Percentiles rank a stretch among this genome's conserved stretches.
Evolutionary conservation across 1,140 invertebrate genomes (phyloP).

Genomic region (Heliconius eleuchia): DNA sequence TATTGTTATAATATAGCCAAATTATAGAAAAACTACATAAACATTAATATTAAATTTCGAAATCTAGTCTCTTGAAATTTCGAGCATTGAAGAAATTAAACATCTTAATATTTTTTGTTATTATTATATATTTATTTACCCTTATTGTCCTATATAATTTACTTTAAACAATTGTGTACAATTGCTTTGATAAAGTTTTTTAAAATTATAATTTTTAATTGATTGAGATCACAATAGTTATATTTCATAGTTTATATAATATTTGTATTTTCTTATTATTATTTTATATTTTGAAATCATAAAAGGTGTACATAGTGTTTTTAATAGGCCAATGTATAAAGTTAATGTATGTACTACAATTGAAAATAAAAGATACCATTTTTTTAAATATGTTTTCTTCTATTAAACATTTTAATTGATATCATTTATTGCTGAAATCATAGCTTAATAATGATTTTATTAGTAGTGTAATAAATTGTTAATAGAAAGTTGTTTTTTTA

Average conservation of each 20-base stretch:
- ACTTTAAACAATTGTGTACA: too few relatives aligned
- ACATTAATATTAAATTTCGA: too few relatives aligned
- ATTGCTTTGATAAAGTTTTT: too few relatives aligned
- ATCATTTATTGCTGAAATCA: neutral
- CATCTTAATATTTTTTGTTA: too few relatives aligned
- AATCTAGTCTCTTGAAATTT: too few relatives aligned
- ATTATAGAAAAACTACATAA: too few relatives aligned
- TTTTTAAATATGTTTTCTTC: conserved; percentile 4
- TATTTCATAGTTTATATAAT: neutral
- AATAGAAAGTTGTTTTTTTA: neutral
- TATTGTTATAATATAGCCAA: neutral
- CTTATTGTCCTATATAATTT: too few relatives aligned
- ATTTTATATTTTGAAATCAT: neutral
- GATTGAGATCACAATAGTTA: too few relatives aligned
- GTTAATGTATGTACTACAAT: neutral
- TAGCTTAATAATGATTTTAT: conserved; percentile 7
- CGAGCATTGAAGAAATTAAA: too few relatives aligned
- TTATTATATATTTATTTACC: too few relatives aligned
- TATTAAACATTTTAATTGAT: neutral
- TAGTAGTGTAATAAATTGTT: conserved; percentile 14
- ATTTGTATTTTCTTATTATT: neutral
- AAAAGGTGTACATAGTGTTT: neutral
- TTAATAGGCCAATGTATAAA: neutral
- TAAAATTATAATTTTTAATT: too few relatives aligned
- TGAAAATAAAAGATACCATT: neutral